Evolutionary conservation across 2,888 invertebrate species (phyloP).

Genomic region (Mythimna albipuncta): DNA sequence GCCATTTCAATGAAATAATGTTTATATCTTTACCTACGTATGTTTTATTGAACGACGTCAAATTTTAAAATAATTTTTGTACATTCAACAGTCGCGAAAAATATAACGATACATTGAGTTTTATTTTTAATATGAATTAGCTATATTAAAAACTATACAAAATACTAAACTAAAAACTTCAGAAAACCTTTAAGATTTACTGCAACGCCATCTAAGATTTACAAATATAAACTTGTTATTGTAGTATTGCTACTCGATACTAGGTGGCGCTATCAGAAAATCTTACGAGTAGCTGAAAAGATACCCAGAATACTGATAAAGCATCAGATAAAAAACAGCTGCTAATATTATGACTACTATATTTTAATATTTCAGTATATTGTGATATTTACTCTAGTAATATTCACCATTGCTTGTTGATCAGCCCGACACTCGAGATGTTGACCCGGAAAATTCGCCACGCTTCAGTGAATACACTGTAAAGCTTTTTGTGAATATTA

Average conservation of each 20-base stretch:
- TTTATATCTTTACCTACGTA: not conserved
- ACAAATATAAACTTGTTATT: constrained; percentile 1
- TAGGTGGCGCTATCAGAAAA: constrained; percentile 69
- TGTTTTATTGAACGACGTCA: not conserved
- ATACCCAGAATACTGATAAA: too few relatives aligned
- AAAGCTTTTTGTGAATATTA: not conserved
- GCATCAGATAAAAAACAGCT: not conserved
- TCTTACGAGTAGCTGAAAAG: not conserved
- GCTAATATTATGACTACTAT: not conserved
- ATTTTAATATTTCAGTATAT: not conserved
- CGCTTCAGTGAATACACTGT: constrained; percentile 6
- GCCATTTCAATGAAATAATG: constrained; percentile 13
- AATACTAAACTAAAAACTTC: too few relatives aligned
- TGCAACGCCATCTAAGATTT: constrained; percentile 67
- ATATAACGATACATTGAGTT: not conserved
- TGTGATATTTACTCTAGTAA: not conserved
- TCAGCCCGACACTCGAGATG: not conserved
- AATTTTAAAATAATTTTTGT: not conserved
- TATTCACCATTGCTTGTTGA: not conserved
- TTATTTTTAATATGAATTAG: too few relatives aligned
- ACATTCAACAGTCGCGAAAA: not conserved
- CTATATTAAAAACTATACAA: too few relatives aligned
- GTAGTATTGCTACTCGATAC: constrained; percentile 75
- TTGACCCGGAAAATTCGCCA: not conserved
- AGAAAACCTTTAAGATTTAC: not conserved